Evolutionary conservation across 1,140 invertebrate genomes (phyloP).

Genomic region (Caenorhabditis latens): DNA sequence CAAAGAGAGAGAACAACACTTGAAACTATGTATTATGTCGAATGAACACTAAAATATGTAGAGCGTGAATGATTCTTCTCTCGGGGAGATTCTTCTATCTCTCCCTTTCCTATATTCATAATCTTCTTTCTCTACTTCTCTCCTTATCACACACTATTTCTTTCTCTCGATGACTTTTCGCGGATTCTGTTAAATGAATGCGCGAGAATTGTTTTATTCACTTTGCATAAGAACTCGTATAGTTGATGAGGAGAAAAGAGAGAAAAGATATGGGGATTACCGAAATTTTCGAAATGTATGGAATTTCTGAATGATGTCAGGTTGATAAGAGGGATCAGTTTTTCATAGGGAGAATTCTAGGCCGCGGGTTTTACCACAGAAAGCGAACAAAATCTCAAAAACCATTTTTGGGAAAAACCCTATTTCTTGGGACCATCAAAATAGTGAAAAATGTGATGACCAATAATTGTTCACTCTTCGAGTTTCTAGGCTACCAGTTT

Average conservation of each 20-base stretch:
- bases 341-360: no score
- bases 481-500: no score
- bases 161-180: neutral
- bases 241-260: neutral
- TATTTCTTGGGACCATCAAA: no score
- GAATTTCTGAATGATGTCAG: no score
- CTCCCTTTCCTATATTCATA: neutral
- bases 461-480: no score
- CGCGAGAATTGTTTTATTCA: neutral
- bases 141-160: neutral
- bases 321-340: neutral
- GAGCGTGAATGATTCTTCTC: conserved; percentile 36
- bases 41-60: neutral
- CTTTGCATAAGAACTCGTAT: conserved; percentile 34
- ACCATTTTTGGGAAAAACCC: no score
- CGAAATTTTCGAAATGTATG: neutral
- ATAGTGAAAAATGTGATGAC: no score
- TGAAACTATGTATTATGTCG: neutral
- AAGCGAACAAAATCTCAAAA: no score
- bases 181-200: conserved; percentile 4
- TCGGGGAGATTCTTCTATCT: neutral
- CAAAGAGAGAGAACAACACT: neutral
- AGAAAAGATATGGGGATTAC: neutral
- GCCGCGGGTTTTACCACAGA: no score
- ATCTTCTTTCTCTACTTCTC: conserved; percentile 31